These are phyloP conservation scores for Gallinago stenura DNA, from an alignment of 2,797 vertebrate species.

Conservation along the genomic window DNA sequence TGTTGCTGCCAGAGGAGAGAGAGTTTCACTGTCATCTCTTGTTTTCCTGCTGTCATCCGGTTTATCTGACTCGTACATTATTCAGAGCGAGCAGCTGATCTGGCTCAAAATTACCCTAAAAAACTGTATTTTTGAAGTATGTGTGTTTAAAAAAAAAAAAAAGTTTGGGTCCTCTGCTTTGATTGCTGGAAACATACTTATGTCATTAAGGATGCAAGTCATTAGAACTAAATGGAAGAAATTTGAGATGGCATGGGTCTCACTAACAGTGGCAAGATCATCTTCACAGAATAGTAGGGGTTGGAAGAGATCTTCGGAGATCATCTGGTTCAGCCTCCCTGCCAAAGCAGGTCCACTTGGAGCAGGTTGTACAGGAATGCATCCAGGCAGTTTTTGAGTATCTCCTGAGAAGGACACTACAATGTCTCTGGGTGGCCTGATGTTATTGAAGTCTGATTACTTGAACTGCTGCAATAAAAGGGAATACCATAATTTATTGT, in stretches of 20 bases:
- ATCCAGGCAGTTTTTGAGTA: neutral
- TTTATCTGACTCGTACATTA: neutral
- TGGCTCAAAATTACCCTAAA: neutral
- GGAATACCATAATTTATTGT: rapidly evolving
- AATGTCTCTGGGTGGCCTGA: neutral
- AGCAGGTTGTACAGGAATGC: neutral
- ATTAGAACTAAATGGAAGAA: neutral
- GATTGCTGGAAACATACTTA: neutral
- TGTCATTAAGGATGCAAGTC: neutral
- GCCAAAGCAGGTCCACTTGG: neutral
- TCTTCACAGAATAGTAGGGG: neutral
- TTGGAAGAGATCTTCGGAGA: neutral
- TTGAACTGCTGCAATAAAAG: neutral
- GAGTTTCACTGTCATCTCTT: neutral
- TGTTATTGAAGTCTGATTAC: neutral
- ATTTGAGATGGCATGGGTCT: neutral
- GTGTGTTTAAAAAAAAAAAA: neutral
- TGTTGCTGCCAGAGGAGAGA: neutral
- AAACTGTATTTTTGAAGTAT: neutral
- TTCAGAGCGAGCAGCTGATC: neutral
- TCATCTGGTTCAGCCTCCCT: neutral
- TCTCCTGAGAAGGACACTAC: neutral
- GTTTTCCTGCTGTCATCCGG: neutral
- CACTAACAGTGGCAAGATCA: neutral
- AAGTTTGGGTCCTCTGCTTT: neutral